Evolutionary conservation across 2,888 invertebrate genomes (phyloP), one percentile per base, ranked within the genome.

Genomic region (Geotrupes spiniger): DNA sequence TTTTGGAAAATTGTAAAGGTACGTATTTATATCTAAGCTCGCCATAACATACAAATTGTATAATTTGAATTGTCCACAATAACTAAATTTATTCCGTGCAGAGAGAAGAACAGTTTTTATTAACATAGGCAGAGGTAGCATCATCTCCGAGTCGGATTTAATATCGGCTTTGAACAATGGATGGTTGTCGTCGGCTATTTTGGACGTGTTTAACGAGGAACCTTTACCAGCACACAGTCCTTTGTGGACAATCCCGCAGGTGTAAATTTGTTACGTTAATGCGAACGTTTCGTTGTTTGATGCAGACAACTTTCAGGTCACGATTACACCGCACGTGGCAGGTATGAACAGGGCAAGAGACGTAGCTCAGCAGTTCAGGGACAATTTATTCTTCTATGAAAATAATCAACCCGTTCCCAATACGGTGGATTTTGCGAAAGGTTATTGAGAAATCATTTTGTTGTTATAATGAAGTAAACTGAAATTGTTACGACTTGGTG

Each of bases 111-210:
- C 76, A 10, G 70, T 80, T 27, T 77, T 82, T 54, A 78, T 82
- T n/a, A 82, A 82, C 60, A 71, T 81, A 46, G 82, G 81, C 1
- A 66, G 81, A 61, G 79, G 81, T 26, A 73, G 73, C 51, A 65
- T 81, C n/a, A 76, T 81, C 10, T 68, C 66, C 49, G 80, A 81
- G 61, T 54, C 59, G 1, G 74, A 74, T 52, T 63, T 82, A 26
- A 54, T 81, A 3, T 66, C 70, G 38, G 80, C 81, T 8, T 57
- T 82, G 26, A 66, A 76, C 39, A 63, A 74, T 25, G 69, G 72
- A 10, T 81, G 79, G 79, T 65, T 82, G 41, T 72, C 75, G 1
- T 77, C 72, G 28, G 80, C 79, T 33, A 74, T 80, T 56, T 65
- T 81, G 33, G 81, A 82, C 65, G 81, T 81, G 12, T 78, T 78